Percentiles rank a stretch among this genome's conserved stretches.
phyloP scores from a whole-genome alignment of 2,113 vertebrate species.

The Serinus canaria region DNA sequence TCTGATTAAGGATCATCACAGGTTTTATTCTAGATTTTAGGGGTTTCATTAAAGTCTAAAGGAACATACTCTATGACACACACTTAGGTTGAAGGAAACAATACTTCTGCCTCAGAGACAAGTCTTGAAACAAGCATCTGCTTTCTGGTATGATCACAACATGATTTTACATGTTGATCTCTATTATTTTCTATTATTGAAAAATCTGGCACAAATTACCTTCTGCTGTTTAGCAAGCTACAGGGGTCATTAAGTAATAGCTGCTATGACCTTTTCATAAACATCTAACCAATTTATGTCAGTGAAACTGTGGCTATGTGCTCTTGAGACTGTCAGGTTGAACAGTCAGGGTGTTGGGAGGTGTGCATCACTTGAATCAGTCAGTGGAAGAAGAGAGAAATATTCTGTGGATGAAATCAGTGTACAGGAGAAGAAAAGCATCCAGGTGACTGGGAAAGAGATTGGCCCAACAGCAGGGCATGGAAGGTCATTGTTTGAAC shows the following conservation, averaged over 20 bases:
- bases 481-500: background rate
- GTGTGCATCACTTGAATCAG: background rate
- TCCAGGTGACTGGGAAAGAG: background rate
- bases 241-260: background rate
- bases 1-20: background rate
- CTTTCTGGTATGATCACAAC: background rate
- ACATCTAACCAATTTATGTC: background rate
- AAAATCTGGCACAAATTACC: background rate
- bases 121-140: background rate
- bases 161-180: background rate
- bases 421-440: background rate
- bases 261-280: background rate
- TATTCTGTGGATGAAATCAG: background rate
- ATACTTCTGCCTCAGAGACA: background rate
- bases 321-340: background rate
- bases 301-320: background rate
- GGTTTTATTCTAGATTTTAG: background rate
- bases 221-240: background rate
- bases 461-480: background rate
- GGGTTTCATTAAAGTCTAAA: background rate
- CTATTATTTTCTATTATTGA: background rate
- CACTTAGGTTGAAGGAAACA: background rate
- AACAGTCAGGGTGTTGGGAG: background rate
- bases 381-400: background rate
- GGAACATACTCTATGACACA: background rate